Evolutionary conservation across 2,888 invertebrate genomes (phyloP).

Genomic region (Pilophorus perplexus): DNA sequence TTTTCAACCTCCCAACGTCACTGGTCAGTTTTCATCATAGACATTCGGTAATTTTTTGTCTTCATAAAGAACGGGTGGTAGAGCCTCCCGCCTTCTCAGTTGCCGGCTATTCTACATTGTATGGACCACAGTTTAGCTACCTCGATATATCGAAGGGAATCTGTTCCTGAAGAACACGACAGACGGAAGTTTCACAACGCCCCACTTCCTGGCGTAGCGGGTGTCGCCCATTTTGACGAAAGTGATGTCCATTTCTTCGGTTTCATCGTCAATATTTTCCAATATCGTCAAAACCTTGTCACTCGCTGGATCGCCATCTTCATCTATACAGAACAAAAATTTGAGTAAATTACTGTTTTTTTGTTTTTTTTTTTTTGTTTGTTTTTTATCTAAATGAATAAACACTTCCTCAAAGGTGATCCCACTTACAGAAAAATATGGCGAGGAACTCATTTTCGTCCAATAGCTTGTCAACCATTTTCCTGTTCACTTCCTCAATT

Average conservation of each 20-base stretch:
- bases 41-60: no score
- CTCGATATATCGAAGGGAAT: conserved; percentile 90
- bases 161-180: conserved; percentile 87
- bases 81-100: not conserved
- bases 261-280: conserved; percentile 92
- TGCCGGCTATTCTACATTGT: not conserved
- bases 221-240: conserved; percentile 93
- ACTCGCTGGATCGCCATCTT: conserved; percentile 76
- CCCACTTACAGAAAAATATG: conserved; percentile 87
- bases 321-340: conserved; percentile 68
- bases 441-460: conserved; percentile 94
- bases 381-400: no score
- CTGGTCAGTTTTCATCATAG: no score
- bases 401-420: no score
- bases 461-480: conserved; percentile 91
- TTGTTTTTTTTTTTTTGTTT: no score
- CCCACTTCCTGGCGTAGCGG: conserved; percentile 89
- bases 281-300: conserved; percentile 77
- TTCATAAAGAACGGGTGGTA: no score
- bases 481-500: conserved; percentile 94
- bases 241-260: conserved; percentile 88
- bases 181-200: conserved; percentile 84
- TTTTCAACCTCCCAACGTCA: no score
- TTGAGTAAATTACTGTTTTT: no score
- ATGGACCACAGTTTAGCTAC: conserved; percentile 55